A percentile compares a stretch with the other conserved stretches of the same genome.
These are phyloP conservation scores for Dipodomys stephensi DNA, from an alignment of 2,113 vertebrate species.

Conservation along the genomic window DNA sequence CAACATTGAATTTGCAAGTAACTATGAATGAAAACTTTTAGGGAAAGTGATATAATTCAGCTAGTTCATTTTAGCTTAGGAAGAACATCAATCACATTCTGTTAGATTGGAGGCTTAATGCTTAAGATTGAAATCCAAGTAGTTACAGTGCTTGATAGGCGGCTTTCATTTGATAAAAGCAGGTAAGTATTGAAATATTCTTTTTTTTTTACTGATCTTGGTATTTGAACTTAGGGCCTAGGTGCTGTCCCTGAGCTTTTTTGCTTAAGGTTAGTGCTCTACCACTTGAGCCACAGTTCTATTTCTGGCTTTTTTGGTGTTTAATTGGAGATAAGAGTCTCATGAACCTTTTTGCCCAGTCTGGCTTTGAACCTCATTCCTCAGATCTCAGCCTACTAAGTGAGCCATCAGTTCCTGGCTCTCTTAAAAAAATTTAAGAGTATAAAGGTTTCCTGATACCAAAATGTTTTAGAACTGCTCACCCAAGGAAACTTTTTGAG, in stretches of 20 bases:
- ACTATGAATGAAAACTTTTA: background rate
- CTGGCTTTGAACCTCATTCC: too few relatives aligned
- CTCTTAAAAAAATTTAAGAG: constrained; percentile 13
- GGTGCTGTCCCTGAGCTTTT: too few relatives aligned
- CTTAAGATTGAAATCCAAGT: background rate
- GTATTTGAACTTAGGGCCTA: too few relatives aligned
- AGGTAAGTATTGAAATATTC: background rate
- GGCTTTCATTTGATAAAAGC: background rate
- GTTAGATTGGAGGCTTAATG: background rate
- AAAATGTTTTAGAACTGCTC: constrained; percentile 36
- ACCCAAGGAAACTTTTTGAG: constrained; percentile 28
- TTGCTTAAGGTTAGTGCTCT: too few relatives aligned
- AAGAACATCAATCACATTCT: background rate
- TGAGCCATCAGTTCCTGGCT: background rate
- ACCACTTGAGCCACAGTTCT: too few relatives aligned
- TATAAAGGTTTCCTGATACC: background rate
- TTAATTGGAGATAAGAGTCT: too few relatives aligned
- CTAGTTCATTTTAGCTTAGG: background rate
- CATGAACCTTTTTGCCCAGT: too few relatives aligned
- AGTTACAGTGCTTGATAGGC: background rate
- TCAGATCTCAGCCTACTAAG: too few relatives aligned
- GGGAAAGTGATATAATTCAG: background rate
- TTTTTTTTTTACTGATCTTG: background rate
- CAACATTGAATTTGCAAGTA: background rate
- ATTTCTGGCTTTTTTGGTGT: too few relatives aligned